Percentiles rank a stretch among this genome's conserved stretches.
phyloP scores from a whole-genome alignment of 2,888 invertebrate genomes.

The Trissolcus japonicus region DNA sequence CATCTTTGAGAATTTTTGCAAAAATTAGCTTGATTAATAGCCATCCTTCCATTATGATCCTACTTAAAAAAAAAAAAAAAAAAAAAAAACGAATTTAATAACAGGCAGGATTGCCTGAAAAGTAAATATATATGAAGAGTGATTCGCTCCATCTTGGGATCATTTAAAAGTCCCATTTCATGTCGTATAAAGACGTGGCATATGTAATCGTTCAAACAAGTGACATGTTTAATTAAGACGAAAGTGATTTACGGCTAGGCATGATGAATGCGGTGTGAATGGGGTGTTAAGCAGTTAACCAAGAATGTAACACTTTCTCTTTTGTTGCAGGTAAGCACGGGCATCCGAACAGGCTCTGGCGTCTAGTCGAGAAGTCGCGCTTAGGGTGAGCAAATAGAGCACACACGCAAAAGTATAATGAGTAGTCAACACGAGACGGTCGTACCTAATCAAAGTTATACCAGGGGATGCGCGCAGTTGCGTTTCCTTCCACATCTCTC shows the following conservation, averaged over 20 bases:
- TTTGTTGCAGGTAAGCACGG: slow-evolving; percentile 71
- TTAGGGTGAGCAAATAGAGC: slow-evolving; percentile 70
- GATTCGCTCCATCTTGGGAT: slow-evolving; percentile 10
- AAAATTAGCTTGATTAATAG: no score
- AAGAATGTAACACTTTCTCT: slow-evolving; percentile 59
- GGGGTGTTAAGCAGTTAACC: slow-evolving; percentile 28
- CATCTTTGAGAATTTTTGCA: not conserved
- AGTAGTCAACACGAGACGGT: slow-evolving; percentile 66
- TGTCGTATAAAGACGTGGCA: slow-evolving; percentile 8
- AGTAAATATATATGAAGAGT: slow-evolving; percentile 4
- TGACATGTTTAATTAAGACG: slow-evolving; percentile 51
- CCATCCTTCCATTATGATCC: no score
- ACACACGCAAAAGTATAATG: slow-evolving; percentile 70
- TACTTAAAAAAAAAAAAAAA: not conserved
- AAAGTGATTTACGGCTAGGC: slow-evolving; percentile 21
- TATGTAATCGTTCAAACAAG: slow-evolving; percentile 43
- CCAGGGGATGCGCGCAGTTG: slow-evolving; percentile 42
- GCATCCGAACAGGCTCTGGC: slow-evolving; percentile 41
- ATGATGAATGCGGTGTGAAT: slow-evolving; percentile 50
- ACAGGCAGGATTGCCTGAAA: not conserved
- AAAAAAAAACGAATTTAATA: slow-evolving; percentile 12
- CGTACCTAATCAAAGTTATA: slow-evolving; percentile 17
- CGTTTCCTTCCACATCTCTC: slow-evolving; percentile 42
- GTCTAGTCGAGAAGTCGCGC: slow-evolving; percentile 59
- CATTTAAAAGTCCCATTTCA: slow-evolving; percentile 20